Base-by-base conservation (phyloP, 1,140 invertebrate species). In the Littorina saxatilis region DNA sequence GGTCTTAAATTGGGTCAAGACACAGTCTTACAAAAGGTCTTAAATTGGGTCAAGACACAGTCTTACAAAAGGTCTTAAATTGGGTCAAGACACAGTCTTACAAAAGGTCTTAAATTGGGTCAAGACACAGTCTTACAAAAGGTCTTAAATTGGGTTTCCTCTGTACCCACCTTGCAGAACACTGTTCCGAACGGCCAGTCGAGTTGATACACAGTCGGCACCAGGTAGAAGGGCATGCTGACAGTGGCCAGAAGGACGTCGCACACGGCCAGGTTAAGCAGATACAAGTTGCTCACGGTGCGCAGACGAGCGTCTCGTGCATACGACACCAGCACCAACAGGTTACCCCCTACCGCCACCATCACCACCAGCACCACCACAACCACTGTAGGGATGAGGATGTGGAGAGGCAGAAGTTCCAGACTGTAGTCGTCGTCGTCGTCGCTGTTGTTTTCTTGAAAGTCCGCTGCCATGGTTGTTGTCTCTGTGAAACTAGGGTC, bases 271-370 rank as follows among this genome's bases (percentile, higher is more conserved):
- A 90, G 82, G 78, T 90, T 88, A 11, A 88, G 79, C 15, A 91
- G 81, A 70, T 90, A 90, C n/a, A 88, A 83, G 79, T 91, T 90
- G 70, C 87, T 86, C 7, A 87, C 84, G 29, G 84, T 87, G 20
- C 80, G 83, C 9, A 91, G 84, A n/a, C 83, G 82, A 72, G 75
- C 82, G 80, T 90, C 89, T 58, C 66, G 70, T 7, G 86, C 73
- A 70, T 87, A 90, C 0, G 89, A 84, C 20, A 87, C 61, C 15
- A 90, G 86, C 17, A 87, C 88, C 35, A 89, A 77, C 9, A 85
- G 40, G 70, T 91, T 91, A 13, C 88, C 89, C 0, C 79, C 35
- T 20, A 88, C 66, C 17, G 84, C 84, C 23, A 85, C n/a, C 13
- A 88, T 0, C 27, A 86, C 82, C 13, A 88, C 50, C 1, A 85